A percentile compares a stretch with the other conserved stretches of the same genome.
phyloP scores from a whole-genome alignment of 2,797 vertebrate species.

The Malurus splendens region DNA sequence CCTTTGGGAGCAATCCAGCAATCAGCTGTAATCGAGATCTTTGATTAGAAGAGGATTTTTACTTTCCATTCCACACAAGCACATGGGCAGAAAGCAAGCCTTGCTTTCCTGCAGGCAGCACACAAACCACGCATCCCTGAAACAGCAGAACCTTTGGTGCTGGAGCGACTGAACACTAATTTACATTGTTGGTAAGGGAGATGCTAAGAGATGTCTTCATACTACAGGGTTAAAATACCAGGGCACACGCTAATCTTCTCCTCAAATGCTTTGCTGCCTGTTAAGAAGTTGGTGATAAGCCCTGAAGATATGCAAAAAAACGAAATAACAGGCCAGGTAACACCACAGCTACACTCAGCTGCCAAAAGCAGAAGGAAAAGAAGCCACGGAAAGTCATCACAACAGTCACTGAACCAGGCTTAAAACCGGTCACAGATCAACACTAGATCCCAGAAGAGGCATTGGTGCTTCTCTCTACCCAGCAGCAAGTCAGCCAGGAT shows the following conservation, averaged over 20 bases:
- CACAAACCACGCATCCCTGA: neutral
- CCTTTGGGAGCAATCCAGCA: neutral
- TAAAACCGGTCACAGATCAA: neutral
- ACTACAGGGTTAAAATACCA: neutral
- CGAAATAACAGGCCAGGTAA: neutral
- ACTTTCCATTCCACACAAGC: neutral
- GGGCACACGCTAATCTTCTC: neutral
- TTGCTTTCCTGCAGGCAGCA: neutral
- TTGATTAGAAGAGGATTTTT: neutral
- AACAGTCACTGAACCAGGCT: neutral
- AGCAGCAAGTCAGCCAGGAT: rapidly evolving
- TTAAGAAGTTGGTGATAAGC: neutral
- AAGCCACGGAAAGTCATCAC: neutral
- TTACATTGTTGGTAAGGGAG: neutral
- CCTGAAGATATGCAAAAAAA: neutral
- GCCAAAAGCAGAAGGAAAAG: neutral
- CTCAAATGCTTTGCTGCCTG: neutral
- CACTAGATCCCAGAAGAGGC: neutral
- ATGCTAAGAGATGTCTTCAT: neutral
- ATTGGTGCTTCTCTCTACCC: rapidly evolving
- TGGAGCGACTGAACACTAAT: neutral
- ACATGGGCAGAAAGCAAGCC: rapidly evolving
- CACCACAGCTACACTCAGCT: neutral
- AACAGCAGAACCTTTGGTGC: rapidly evolving
- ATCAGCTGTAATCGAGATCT: neutral